Evolutionary conservation across 2,113 vertebrate genomes (phyloP).

Genomic region (Phylloscopus trochilus): DNA sequence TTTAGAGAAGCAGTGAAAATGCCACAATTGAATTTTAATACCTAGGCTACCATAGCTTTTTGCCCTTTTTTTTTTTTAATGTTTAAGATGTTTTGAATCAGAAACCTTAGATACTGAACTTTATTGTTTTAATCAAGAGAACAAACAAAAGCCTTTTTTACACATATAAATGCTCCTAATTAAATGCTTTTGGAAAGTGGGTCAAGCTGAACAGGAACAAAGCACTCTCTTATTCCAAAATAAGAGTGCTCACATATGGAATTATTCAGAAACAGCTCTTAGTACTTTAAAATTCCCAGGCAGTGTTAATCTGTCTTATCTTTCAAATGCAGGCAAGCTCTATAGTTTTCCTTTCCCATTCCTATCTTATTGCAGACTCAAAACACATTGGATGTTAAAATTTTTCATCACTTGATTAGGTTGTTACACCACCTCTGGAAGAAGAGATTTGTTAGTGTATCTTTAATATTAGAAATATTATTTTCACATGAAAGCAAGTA

Average conservation of each 20-base stretch:
- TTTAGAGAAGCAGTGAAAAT: background rate
- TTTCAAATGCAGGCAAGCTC: background rate
- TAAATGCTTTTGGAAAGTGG: conserved; percentile 40
- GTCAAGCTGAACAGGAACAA: conserved; percentile 51
- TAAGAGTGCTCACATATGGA: conserved; percentile 24
- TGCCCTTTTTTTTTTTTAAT: background rate
- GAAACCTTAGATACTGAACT: background rate
- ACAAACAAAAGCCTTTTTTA: conserved; percentile 46
- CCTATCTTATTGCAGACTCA: background rate
- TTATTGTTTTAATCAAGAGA: conserved; percentile 13
- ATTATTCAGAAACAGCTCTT: conserved; percentile 36
- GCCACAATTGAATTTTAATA: background rate
- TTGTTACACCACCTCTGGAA: background rate
- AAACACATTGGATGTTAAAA: background rate
- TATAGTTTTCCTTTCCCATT: background rate
- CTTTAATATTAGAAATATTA: background rate
- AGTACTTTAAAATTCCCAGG: conserved; percentile 10
- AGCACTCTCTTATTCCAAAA: conserved; percentile 36
- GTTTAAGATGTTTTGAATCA: background rate
- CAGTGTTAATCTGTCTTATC: conserved; percentile 19
- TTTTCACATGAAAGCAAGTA: background rate
- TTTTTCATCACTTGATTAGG: background rate
- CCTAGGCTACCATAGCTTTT: background rate
- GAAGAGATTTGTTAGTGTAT: background rate
- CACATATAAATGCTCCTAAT: conserved; percentile 27